Evolutionary conservation across 2,888 invertebrate species (phyloP).

Genomic region (Ctenicera cuprea): DNA sequence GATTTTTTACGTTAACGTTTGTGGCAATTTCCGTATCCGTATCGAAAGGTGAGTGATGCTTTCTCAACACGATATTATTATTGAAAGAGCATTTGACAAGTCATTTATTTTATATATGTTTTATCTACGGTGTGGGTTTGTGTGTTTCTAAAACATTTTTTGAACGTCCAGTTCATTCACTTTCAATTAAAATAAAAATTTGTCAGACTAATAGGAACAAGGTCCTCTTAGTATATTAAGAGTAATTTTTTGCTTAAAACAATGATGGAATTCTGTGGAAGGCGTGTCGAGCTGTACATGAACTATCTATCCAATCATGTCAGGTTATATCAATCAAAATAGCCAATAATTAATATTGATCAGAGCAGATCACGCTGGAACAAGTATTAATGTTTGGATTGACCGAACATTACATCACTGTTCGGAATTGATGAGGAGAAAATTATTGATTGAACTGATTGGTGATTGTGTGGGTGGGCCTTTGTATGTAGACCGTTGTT

Average conservation of each 20-base stretch:
- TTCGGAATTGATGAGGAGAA: slow-evolving; percentile 64
- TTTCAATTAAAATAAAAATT: slow-evolving; percentile 21
- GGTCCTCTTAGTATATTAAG: slow-evolving; percentile 5
- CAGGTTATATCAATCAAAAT: slow-evolving; percentile 62
- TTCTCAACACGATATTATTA: slow-evolving; percentile 72
- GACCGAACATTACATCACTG: slow-evolving; percentile 63
- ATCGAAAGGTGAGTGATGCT: slow-evolving; percentile 71
- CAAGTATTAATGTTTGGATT: slow-evolving; percentile 66
- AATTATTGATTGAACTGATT: slow-evolving; percentile 63
- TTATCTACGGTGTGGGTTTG: background rate
- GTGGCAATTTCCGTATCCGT: slow-evolving; percentile 71
- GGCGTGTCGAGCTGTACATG: slow-evolving; percentile 42
- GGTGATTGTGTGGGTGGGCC: slow-evolving; percentile 58
- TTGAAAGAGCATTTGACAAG: slow-evolving; percentile 71
- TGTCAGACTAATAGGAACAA: slow-evolving; percentile 21
- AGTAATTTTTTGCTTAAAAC: slow-evolving; percentile 27
- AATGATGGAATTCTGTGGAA: slow-evolving; percentile 45
- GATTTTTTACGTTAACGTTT: slow-evolving; percentile 61
- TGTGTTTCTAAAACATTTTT: background rate
- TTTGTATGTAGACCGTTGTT: slow-evolving; percentile 21
- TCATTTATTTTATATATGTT: slow-evolving; percentile 69
- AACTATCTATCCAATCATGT: slow-evolving; percentile 57
- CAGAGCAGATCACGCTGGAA: slow-evolving; percentile 64
- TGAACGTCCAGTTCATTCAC: background rate
- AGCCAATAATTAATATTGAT: slow-evolving; percentile 69